Evolutionary conservation across 2,888 invertebrate species (phyloP), one percentile per base, ranked within the genome.

Genomic region (Neria commutata): DNA sequence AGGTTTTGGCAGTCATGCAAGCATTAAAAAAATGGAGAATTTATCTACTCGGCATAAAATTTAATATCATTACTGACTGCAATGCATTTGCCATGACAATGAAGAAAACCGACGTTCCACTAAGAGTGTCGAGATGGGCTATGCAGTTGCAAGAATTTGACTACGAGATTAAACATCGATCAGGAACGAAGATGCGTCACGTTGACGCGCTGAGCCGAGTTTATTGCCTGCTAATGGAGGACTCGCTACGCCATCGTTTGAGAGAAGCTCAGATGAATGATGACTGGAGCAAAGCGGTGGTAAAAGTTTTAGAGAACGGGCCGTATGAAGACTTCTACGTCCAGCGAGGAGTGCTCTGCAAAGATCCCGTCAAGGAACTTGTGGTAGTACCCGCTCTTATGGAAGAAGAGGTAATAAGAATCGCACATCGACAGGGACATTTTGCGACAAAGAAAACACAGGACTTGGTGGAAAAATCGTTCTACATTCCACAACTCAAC

Each of bases 321-420:
- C 11, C 11, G 2, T 62, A 58, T 24, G 62, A 58, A 1, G 63
- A 66, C 37, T 64, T 48, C 26, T 60, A 48, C 21, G 37, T 66
- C 2, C 56, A 58, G 37, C 50, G 58, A 21, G 56, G 51, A 14
- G 26, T 63, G 2, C 17, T 63, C 1, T 58, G 51, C 42, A 61
- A 62, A 16, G 37, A 47, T 29, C 42, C 40, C 11, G 48, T 33
- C 10, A 46, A 56, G 29, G 40, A 62, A 0, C 11, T 71, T 0
- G 56, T 78, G 1, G 73, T 76, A 0, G 67, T 80, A 11, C 79
- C 81, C 0, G 70, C 65, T 29, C 17, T 17, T 4, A 73, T 83
- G 73, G 58, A 51, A 1, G 16, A 56, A 8, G 71, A 79, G 53
- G 67, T 58, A 6, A 48, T 58, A 6, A 47, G 4, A 11, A 45